phyloP scores from a whole-genome alignment of 2,113 vertebrate species.

The Dipodomys ordii region DNA sequence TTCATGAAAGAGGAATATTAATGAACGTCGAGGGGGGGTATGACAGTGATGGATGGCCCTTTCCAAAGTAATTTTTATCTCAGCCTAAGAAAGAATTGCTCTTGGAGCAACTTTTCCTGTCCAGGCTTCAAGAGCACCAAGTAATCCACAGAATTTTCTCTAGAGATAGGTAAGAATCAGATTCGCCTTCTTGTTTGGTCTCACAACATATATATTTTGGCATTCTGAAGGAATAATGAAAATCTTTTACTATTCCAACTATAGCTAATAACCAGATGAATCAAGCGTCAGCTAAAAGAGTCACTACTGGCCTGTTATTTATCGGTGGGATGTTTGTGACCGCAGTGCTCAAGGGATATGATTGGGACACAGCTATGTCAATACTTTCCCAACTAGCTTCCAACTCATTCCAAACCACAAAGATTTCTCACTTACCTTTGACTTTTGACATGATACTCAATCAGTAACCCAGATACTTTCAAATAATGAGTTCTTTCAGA shows the following conservation, averaged over 20 bases:
- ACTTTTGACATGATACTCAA: background rate
- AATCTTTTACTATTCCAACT: background rate
- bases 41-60: background rate
- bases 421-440: background rate
- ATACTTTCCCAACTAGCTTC: background rate
- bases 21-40: background rate
- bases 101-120: conserved; percentile 1
- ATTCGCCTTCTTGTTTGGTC: conserved; percentile 27
- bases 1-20: background rate
- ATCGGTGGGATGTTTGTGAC: background rate
- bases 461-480: background rate
- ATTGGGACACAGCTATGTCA: background rate
- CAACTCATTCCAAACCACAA: background rate
- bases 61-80: conserved; percentile 52
- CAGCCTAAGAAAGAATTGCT: background rate
- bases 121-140: conserved; percentile 18
- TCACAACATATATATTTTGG: conserved; percentile 1
- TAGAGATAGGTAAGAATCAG: background rate
- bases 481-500: background rate
- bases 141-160: conserved; percentile 23
- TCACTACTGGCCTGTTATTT: background rate
- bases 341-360: background rate
- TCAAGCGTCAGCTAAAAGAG: background rate
- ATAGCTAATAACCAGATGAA: background rate
- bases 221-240: conserved; percentile 3